These are phyloP conservation scores for Eupithecia exiguata DNA, from an alignment of 2,888 invertebrate species.

Conservation along the genomic window DNA sequence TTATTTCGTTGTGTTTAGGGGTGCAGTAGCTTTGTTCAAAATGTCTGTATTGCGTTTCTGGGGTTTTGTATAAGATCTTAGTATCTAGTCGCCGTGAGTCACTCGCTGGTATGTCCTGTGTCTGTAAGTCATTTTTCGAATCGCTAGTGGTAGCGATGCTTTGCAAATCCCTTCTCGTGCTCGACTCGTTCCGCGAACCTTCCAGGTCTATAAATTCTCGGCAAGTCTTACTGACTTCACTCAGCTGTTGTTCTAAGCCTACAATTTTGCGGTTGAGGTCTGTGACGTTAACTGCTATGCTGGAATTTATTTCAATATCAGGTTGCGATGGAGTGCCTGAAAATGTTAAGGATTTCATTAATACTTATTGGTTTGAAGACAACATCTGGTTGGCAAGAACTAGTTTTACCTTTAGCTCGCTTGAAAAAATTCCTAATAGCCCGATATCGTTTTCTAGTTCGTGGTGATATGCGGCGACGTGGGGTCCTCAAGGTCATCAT, in stretches of 20 bases:
- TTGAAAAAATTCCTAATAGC: constrained; percentile 71
- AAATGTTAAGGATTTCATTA: neutral
- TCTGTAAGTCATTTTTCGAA: constrained; percentile 42
- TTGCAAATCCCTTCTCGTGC: constrained; percentile 47
- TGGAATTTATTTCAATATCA: constrained; percentile 69
- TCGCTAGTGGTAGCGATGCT: constrained; percentile 37
- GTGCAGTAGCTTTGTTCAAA: constrained; percentile 52
- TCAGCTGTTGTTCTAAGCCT: constrained; percentile 64
- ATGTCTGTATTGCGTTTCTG: constrained; percentile 52
- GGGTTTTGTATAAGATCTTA: constrained; percentile 60
- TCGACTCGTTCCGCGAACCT: constrained; percentile 43
- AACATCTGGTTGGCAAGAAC: neutral
- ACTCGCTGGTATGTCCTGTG: constrained; percentile 42
- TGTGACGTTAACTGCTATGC: constrained; percentile 66
- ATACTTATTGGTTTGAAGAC: neutral
- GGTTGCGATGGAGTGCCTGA: constrained; percentile 69
- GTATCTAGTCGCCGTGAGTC: constrained; percentile 52
- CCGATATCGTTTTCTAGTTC: constrained; percentile 68
- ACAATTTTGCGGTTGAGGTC: constrained; percentile 69
- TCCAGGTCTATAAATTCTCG: constrained; percentile 56
- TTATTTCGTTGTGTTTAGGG: constrained; percentile 35
- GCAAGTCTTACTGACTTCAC: constrained; percentile 64
- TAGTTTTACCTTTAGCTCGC: constrained; percentile 63
- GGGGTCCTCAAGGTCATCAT: constrained; percentile 73
- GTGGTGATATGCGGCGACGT: constrained; percentile 74